These are phyloP conservation scores for Misgurnus mizolepis DNA, from an alignment of 2,113 vertebrate species.

Conservation along the genomic window DNA sequence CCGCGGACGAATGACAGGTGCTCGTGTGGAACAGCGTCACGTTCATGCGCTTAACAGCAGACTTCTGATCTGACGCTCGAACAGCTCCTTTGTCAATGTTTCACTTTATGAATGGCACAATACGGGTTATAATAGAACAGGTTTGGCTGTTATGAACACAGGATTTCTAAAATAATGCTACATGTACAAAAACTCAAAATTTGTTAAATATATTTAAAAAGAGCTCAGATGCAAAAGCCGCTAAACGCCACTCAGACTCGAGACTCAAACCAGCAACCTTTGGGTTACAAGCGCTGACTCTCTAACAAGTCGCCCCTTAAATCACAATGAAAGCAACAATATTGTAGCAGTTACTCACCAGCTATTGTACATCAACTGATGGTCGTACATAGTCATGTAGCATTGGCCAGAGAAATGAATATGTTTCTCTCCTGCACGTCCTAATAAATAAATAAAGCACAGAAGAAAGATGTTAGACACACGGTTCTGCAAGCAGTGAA, in stretches of 20 bases:
- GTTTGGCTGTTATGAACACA: background rate
- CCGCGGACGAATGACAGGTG: conserved; percentile 74
- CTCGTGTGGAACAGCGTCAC: conserved; percentile 79
- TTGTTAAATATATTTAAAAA: too few species aligned
- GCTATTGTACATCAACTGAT: too few species aligned
- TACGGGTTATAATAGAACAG: conserved; percentile 18
- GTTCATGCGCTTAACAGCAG: conserved; percentile 59
- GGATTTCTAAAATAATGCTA: too few species aligned
- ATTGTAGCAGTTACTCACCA: too few species aligned
- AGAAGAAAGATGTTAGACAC: conserved; percentile 7
- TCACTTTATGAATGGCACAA: background rate
- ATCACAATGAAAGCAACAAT: too few species aligned
- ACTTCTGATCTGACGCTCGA: conserved; percentile 19
- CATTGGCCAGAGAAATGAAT: background rate
- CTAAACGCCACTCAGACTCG: too few species aligned
- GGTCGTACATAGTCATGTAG: background rate
- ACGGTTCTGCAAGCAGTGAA: conserved; percentile 67
- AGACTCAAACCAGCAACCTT: too few species aligned
- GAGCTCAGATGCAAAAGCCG: too few species aligned
- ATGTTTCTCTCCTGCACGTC: background rate
- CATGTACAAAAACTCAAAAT: too few species aligned
- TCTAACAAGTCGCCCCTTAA: too few species aligned
- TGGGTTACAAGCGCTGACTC: too few species aligned
- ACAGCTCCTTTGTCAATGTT: background rate
- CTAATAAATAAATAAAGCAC: background rate